Percentiles rank a stretch among this genome's conserved stretches.
phyloP scores from a whole-genome alignment of 1,140 invertebrate species.

The Gyrodactylus bullatarudis region DNA sequence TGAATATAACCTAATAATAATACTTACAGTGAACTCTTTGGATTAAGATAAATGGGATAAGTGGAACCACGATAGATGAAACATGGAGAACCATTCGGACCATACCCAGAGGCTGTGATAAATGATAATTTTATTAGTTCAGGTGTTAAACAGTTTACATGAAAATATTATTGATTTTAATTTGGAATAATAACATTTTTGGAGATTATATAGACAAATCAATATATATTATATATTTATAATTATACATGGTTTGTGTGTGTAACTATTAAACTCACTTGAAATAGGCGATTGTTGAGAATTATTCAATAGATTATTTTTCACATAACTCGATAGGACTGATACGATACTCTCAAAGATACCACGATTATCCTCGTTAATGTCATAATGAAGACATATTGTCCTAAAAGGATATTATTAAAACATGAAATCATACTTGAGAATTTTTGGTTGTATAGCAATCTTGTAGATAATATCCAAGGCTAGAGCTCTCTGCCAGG shows the following conservation, averaged over 20 bases:
- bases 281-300: neutral
- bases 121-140: too few species aligned
- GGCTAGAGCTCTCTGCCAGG: conserved; percentile 68
- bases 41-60: neutral
- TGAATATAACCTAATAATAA: too few species aligned
- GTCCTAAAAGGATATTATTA: too few species aligned
- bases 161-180: too few species aligned
- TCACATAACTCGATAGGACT: neutral
- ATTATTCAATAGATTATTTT: neutral
- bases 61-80: neutral
- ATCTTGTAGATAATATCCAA: conserved; percentile 79
- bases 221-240: too few species aligned
- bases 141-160: too few species aligned
- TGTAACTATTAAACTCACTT: too few species aligned
- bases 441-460: neutral
- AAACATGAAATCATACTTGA: neutral
- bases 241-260: too few species aligned
- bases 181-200: too few species aligned
- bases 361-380: neutral
- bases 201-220: too few species aligned
- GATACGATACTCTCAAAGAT: neutral
- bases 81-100: neutral
- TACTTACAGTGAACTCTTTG: neutral
- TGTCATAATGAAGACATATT: neutral
- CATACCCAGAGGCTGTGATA: neutral